Evolutionary conservation across 2,113 vertebrate genomes (phyloP).

Genomic region (Dasyurus viverrinus): DNA sequence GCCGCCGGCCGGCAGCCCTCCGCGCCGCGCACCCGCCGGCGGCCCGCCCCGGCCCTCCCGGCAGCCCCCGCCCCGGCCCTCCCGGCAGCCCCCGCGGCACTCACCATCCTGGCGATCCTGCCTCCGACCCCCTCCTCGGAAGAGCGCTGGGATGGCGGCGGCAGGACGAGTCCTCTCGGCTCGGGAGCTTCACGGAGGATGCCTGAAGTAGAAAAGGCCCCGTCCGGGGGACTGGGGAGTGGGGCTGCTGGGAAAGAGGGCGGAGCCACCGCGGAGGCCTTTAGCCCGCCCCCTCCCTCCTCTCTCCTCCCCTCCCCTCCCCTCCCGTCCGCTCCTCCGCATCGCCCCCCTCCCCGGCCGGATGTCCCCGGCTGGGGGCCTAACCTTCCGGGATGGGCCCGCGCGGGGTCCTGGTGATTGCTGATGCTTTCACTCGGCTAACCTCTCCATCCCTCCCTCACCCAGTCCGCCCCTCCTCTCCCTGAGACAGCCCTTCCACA

Average conservation of each 20-base stretch:
- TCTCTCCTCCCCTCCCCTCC: too few species aligned
- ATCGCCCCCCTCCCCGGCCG: too few species aligned
- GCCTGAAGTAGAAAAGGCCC: fast-evolving
- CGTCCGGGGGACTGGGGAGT: fast-evolving
- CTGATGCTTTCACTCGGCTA: too few species aligned
- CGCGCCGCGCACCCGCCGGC: fast-evolving
- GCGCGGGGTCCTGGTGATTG: neutral
- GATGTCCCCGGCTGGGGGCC: neutral
- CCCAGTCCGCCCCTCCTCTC: too few species aligned
- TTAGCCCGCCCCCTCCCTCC: neutral
- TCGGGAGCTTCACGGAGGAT: constrained; percentile 43
- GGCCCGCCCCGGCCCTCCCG: too few species aligned
- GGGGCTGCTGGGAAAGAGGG: neutral
- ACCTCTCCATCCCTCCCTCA: too few species aligned
- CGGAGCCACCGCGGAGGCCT: neutral
- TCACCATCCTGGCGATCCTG: constrained; percentile 73
- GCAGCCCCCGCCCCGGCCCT: too few species aligned
- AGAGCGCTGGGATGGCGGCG: neutral
- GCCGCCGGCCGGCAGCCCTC: too few species aligned
- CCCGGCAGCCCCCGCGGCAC: neutral
- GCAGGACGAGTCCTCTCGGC: neutral
- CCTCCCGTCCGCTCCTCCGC: too few species aligned
- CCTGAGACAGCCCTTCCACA: too few species aligned
- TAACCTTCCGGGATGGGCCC: neutral
- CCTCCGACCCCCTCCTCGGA: neutral